A percentile compares a stretch with the other conserved stretches of the same genome.
phyloP scores from a whole-genome alignment of 2,888 invertebrate species.

The Hermaeophaga mercurialis region DNA sequence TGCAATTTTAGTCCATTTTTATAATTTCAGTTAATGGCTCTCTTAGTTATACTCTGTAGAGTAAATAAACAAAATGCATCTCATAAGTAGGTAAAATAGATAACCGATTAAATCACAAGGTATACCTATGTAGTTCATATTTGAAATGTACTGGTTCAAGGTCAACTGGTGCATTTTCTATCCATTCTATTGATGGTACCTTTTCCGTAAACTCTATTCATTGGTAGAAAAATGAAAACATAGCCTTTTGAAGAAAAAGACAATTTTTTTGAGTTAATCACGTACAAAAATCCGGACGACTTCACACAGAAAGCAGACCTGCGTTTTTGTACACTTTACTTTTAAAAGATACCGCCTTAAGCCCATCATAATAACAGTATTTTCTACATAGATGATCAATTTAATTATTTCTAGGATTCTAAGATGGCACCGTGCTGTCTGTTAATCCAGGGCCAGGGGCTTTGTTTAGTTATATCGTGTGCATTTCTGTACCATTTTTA shows the following conservation, averaged over 20 bases:
- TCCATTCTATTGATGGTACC: no score
- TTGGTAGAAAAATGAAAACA: background rate
- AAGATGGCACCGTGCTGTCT: constrained; percentile 35
- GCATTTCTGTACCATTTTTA: background rate
- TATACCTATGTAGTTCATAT: no score
- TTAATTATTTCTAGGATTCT: constrained; percentile 28
- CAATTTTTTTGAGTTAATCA: constrained; percentile 10
- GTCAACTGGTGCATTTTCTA: no score
- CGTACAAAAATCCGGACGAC: background rate
- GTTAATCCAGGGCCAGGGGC: constrained; percentile 16
- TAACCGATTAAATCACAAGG: no score
- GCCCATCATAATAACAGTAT: constrained; percentile 46
- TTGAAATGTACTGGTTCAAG: no score
- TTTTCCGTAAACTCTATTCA: background rate
- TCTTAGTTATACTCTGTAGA: no score
- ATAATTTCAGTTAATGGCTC: no score
- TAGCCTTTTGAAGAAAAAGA: background rate
- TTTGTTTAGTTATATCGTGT: constrained; percentile 1
- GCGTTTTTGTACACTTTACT: constrained; percentile 16
- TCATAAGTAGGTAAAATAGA: no score
- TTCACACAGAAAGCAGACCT: constrained; percentile 3
- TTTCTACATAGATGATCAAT: constrained; percentile 50
- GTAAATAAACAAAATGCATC: no score
- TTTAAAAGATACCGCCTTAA: constrained; percentile 37
- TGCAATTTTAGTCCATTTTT: no score